A percentile compares a stretch with the other conserved stretches of the same genome.
Conservation (phyloP, 2,888 invertebrate genomes). For the Orthosia gothica region DNA sequence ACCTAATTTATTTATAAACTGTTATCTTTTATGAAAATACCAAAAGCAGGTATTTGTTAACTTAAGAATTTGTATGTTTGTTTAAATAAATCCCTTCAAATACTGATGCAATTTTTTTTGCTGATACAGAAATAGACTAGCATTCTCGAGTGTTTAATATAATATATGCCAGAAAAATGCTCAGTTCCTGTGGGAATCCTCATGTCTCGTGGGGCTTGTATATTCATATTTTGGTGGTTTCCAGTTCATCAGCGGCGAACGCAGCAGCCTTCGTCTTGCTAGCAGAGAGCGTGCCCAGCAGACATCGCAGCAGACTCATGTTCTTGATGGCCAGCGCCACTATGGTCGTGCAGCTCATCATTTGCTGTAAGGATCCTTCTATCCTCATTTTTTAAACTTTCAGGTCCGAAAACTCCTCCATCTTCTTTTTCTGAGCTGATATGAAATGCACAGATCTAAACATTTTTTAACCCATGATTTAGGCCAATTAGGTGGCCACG, state of each 20-base stretch:
- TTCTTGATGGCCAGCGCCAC: constrained; percentile 85
- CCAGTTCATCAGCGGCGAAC: constrained; percentile 84
- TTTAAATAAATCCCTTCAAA: background rate
- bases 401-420: background rate
- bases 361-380: constrained; percentile 75
- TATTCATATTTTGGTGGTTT: constrained; percentile 35
- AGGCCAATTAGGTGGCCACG: too few species aligned
- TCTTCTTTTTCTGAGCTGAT: background rate
- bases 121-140: background rate
- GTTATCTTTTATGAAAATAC: too few species aligned
- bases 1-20: too few species aligned
- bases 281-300: constrained; percentile 81
- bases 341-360: constrained; percentile 80
- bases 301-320: constrained; percentile 80
- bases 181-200: too few species aligned
- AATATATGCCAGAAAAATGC: background rate
- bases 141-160: too few species aligned
- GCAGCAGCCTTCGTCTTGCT: constrained; percentile 85
- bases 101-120: too few species aligned
- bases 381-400: background rate
- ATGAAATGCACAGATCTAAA: too few species aligned
- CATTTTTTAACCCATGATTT: too few species aligned
- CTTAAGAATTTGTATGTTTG: too few species aligned
- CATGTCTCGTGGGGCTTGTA: too few species aligned
- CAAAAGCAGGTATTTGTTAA: too few species aligned